A percentile compares a stretch with the other conserved stretches of the same genome.
Evolutionary conservation across 2,888 invertebrate species (phyloP).

Genomic region (Heliconius aoede): DNA sequence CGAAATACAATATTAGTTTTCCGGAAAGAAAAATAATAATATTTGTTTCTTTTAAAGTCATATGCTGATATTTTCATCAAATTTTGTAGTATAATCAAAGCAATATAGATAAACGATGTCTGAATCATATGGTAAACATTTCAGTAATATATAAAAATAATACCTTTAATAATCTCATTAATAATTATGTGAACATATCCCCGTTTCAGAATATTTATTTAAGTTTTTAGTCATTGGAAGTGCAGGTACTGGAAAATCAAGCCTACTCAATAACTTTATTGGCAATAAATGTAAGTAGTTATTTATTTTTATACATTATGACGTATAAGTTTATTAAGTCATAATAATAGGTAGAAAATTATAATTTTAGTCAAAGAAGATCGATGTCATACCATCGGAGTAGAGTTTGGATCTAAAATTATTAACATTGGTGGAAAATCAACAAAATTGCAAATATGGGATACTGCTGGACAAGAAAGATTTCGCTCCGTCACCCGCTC

Average conservation of each 20-base stretch:
- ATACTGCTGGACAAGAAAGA: constrained; percentile 98
- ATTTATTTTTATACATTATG: constrained; percentile 2
- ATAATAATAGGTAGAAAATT: background rate
- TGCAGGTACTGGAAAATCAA: constrained; percentile 93
- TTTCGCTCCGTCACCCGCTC: constrained; percentile 96
- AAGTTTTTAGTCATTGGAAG: constrained; percentile 94
- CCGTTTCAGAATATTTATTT: constrained; percentile 89
- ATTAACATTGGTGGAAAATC: constrained; percentile 92
- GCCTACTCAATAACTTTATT: constrained; percentile 92
- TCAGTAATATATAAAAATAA: background rate
- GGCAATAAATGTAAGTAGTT: constrained; percentile 91
- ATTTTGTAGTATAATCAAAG: background rate
- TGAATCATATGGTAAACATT: constrained; percentile 50
- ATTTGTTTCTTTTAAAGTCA: background rate
- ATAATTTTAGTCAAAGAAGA: constrained; percentile 89
- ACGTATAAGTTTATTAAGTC: background rate
- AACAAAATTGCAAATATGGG: constrained; percentile 92
- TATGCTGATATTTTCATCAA: background rate
- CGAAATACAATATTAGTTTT: constrained; percentile 16
- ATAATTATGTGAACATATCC: constrained; percentile 9
- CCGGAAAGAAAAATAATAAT: constrained; percentile 2
- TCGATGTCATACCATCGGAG: constrained; percentile 93
- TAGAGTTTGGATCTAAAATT: constrained; percentile 94
- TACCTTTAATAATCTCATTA: background rate
- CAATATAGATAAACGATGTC: constrained; percentile 43